Evolutionary conservation across 2,113 vertebrate species (phyloP).

Genomic region (Hiodon tergisus): DNA sequence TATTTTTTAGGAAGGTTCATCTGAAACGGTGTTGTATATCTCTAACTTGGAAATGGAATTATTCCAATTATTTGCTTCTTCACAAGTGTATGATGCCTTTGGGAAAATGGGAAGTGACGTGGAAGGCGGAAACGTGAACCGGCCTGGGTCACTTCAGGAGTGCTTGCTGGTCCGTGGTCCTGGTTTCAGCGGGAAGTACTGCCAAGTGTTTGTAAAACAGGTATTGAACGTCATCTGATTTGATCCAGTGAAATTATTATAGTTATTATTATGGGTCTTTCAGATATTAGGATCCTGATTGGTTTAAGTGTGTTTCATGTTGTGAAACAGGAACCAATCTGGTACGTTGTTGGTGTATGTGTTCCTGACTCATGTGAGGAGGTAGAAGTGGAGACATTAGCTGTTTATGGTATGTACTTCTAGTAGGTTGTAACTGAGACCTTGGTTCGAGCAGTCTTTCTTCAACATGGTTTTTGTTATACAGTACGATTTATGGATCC

Average conservation of each 20-base stretch:
- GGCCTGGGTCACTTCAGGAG: conserved; percentile 64
- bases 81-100: conserved; percentile 72
- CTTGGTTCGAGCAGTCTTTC: not conserved
- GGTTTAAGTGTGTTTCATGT: conserved; percentile 4
- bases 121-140: conserved; percentile 66
- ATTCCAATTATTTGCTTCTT: not conserved
- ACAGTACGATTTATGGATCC: too few relatives aligned
- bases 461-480: too few relatives aligned
- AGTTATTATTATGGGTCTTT: not conserved
- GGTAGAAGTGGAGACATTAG: conserved; percentile 62
- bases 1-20: too few relatives aligned
- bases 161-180: conserved; percentile 55
- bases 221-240: conserved; percentile 40
- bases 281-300: not conserved
- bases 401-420: conserved; percentile 56
- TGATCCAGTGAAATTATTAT: not conserved
- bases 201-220: conserved; percentile 68
- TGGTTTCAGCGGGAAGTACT: conserved; percentile 68
- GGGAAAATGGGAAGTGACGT: conserved; percentile 74
- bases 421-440: not conserved
- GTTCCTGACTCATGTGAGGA: conserved; percentile 70
- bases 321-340: conserved; percentile 50
- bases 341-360: conserved; percentile 72
- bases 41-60: too few relatives aligned
- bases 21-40: too few relatives aligned